These are phyloP conservation scores for Urocyon cinereoargenteus DNA, from an alignment of 2,797 vertebrate species.

Conservation along the genomic window DNA sequence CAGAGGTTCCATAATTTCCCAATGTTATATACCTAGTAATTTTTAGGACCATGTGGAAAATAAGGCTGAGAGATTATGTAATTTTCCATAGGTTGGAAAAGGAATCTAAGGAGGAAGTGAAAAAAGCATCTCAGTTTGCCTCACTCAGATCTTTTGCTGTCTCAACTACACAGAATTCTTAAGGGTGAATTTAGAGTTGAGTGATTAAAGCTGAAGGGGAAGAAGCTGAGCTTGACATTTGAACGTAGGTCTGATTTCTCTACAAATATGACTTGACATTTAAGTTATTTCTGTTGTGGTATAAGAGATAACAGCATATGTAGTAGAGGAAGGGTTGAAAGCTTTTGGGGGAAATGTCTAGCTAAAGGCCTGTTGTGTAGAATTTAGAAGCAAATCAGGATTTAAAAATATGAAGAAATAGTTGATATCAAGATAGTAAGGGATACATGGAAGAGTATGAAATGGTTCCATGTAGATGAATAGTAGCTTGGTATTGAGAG, in stretches of 20 bases:
- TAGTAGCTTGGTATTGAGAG: neutral
- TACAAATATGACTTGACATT: neutral
- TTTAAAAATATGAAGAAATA: constrained; percentile 31
- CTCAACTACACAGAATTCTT: neutral
- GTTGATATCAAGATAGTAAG: neutral
- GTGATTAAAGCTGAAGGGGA: neutral
- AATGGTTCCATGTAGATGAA: neutral
- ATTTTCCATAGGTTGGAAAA: neutral
- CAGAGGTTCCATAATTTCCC: neutral
- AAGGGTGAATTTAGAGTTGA: neutral
- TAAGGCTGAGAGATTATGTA: neutral
- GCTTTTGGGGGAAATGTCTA: neutral
- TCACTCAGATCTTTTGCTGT: neutral
- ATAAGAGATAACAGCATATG: neutral
- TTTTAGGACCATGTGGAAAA: neutral
- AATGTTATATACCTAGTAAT: neutral
- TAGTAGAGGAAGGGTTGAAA: neutral
- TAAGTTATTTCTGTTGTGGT: constrained; percentile 3
- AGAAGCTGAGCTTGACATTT: neutral
- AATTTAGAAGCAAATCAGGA: neutral
- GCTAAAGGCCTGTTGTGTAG: neutral
- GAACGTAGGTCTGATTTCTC: neutral
- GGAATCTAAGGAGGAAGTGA: neutral
- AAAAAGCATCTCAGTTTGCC: neutral
- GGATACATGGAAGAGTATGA: neutral